These are phyloP conservation scores for Nephila pilipes DNA, from an alignment of 1,140 invertebrate species.

Conservation along the genomic window DNA sequence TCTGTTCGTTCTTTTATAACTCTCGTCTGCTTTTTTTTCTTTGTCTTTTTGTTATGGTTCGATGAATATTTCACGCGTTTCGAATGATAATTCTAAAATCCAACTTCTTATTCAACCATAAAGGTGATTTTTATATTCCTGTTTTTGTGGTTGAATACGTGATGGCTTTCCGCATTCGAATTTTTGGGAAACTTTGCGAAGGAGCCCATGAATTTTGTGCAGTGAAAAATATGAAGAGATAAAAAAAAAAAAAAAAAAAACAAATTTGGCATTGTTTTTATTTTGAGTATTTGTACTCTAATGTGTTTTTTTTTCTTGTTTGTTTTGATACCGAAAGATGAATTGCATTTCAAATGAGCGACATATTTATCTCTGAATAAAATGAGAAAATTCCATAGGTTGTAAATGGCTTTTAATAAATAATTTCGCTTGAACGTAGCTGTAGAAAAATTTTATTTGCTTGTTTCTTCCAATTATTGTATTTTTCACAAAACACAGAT, in stretches of 20 bases:
- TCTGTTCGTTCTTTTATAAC: neutral
- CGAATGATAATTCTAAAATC: conserved; percentile 46
- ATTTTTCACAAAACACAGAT: too few relatives aligned
- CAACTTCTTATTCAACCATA: conserved; percentile 18
- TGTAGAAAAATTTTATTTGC: too few relatives aligned
- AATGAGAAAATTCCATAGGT: too few relatives aligned
- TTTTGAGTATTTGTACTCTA: neutral
- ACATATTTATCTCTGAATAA: too few relatives aligned
- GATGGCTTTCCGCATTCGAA: neutral
- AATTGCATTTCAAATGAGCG: too few relatives aligned
- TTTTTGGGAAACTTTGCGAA: neutral
- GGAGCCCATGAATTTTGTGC: neutral
- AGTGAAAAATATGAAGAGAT: neutral
- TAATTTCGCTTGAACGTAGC: too few relatives aligned
- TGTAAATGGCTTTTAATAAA: too few relatives aligned
- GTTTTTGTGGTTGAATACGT: conserved; percentile 8
- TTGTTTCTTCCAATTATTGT: too few relatives aligned
- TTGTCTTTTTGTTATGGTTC: conserved; percentile 36
- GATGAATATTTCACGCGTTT: conserved; percentile 52
- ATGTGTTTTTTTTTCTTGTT: neutral
- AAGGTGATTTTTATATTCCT: conserved; percentile 24
- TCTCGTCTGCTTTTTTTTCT: neutral
- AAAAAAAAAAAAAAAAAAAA: conserved; percentile 8
- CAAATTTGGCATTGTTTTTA: neutral
- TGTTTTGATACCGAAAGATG: neutral